Conservation (phyloP, 2,888 invertebrate genomes). For the Rhyacophila evoluta region DNA sequence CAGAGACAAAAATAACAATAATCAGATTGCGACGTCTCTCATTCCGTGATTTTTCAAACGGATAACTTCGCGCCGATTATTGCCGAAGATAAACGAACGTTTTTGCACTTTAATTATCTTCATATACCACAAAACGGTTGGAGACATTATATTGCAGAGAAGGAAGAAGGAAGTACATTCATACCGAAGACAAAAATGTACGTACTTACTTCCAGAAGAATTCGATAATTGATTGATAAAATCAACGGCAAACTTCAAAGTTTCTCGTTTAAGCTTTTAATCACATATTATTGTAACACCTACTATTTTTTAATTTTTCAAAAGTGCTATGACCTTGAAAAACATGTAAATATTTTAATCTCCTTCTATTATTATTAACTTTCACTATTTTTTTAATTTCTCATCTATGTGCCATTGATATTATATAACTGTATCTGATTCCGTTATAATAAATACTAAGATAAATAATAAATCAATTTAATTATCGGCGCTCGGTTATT, state of each 20-base stretch:
- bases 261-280: too few relatives aligned
- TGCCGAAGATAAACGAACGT: constrained; percentile 15
- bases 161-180: background rate
- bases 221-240: background rate
- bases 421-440: too few relatives aligned
- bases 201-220: background rate
- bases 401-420: too few relatives aligned
- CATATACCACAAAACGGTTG: background rate
- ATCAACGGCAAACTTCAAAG: background rate
- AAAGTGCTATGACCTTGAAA: too few relatives aligned
- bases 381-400: too few relatives aligned
- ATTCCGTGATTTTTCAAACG: background rate
- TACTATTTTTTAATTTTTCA: too few relatives aligned
- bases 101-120: constrained; percentile 16
- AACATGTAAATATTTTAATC: too few relatives aligned
- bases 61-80: background rate
- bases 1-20: constrained; percentile 1
- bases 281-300: too few relatives aligned
- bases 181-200: background rate
- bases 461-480: too few relatives aligned
- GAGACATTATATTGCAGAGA: background rate
- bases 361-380: too few relatives aligned
- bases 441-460: too few relatives aligned
- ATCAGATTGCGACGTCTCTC: constrained; percentile 7
- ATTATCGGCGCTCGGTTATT: too few relatives aligned